phyloP scores from a whole-genome alignment of 2,113 vertebrate genomes.

The Serinus canaria region DNA sequence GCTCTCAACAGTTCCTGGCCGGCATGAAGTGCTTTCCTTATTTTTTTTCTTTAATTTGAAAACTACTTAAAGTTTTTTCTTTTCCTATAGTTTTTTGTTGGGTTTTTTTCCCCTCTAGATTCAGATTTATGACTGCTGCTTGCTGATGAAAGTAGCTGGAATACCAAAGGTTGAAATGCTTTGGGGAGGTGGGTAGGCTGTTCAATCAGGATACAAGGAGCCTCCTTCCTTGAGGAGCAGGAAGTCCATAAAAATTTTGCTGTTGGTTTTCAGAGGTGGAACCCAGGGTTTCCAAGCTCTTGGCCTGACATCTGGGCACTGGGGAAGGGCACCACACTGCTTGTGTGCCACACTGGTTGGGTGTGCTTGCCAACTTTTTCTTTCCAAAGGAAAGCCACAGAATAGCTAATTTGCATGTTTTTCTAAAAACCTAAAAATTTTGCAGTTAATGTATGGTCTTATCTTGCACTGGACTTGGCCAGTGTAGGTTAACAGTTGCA shows the following conservation, averaged over 20 bases:
- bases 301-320: not conserved
- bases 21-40: not conserved
- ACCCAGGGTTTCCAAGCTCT: not conserved
- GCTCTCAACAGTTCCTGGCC: not conserved
- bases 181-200: not conserved
- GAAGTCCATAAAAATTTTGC: not conserved
- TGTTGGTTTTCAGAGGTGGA: not conserved
- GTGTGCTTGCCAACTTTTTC: not conserved
- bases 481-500: not conserved
- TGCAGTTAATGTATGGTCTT: not conserved
- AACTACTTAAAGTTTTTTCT: not conserved
- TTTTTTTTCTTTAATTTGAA: not conserved
- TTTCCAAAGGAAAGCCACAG: not conserved
- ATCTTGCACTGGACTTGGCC: not conserved
- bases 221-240: not conserved
- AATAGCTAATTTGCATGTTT: not conserved
- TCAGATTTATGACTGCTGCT: not conserved
- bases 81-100: not conserved
- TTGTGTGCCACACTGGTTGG: accelerated
- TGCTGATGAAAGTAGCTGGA: not conserved
- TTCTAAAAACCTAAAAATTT: too few species aligned
- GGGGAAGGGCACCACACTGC: not conserved
- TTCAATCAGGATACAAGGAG: not conserved
- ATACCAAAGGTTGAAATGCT: not conserved
- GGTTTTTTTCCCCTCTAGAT: not conserved